Evolutionary conservation across 2,888 invertebrate species (phyloP).

Genomic region (Plebejus melissa): DNA sequence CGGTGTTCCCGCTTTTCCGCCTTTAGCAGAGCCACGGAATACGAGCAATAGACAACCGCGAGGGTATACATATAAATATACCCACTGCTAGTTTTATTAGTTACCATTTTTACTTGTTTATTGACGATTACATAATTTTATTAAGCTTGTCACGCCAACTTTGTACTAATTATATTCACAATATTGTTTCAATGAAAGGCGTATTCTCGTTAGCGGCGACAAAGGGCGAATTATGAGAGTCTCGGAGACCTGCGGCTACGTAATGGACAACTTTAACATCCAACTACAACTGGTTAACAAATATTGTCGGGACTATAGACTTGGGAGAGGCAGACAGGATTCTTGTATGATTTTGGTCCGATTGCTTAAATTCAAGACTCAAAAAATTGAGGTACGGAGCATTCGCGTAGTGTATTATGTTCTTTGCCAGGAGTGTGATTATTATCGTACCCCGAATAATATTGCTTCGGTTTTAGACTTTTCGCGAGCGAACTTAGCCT

Average conservation of each 20-base stretch:
- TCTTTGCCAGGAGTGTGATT: no score
- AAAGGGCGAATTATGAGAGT: conserved; percentile 39
- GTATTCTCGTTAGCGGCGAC: conserved; percentile 30
- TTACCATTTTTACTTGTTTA: no score
- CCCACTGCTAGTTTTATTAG: no score
- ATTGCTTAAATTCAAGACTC: neutral
- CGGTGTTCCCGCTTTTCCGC: no score
- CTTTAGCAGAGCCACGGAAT: no score
- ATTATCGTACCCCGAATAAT: no score
- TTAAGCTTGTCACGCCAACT: neutral
- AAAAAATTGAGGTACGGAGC: no score
- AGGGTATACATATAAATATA: no score
- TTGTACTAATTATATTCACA: neutral
- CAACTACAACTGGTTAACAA: conserved; percentile 40
- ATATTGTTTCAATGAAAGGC: conserved; percentile 3
- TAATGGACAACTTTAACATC: conserved; percentile 57
- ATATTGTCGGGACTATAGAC: conserved; percentile 38
- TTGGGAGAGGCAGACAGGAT: neutral
- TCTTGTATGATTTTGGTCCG: neutral
- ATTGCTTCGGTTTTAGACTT: no score
- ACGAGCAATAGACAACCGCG: no score
- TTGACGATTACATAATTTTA: neutral
- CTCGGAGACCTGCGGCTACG: conserved; percentile 45
- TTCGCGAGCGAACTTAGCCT: no score
- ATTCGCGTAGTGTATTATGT: no score